Percentiles rank a stretch among this genome's conserved stretches.
These are phyloP conservation scores for Bombus pyrosoma DNA, from an alignment of 1,140 invertebrate species.

Conservation along the genomic window DNA sequence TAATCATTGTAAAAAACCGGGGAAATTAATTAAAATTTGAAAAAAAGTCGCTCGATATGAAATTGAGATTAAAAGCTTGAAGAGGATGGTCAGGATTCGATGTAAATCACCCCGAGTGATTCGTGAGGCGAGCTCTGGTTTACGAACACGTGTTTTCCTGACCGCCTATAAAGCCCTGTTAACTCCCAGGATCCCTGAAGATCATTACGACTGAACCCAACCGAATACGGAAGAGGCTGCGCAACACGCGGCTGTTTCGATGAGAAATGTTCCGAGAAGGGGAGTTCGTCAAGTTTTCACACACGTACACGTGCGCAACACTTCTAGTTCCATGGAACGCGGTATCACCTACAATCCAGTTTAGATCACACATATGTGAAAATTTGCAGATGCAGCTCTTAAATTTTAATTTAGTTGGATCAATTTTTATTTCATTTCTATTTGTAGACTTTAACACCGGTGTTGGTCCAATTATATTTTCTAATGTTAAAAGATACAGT, in stretches of 20 bases:
- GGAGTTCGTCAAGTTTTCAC: constrained; percentile 29
- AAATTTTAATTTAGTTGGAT: too few relatives aligned
- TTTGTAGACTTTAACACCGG: too few relatives aligned
- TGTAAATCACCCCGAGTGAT: constrained; percentile 13
- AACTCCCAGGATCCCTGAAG: constrained; percentile 5
- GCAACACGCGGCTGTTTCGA: constrained; percentile 5
- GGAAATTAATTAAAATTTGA: background rate
- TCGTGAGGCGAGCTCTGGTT: constrained; percentile 9
- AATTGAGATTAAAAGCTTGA: background rate
- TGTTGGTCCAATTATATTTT: too few relatives aligned
- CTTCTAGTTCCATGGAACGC: background rate
- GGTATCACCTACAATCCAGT: background rate
- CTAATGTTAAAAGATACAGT: too few relatives aligned
- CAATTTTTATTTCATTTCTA: too few relatives aligned
- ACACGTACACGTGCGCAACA: background rate
- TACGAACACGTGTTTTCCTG: constrained; percentile 43
- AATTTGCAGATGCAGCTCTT: background rate
- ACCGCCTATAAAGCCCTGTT: constrained; percentile 16
- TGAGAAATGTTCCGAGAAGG: constrained; percentile 20
- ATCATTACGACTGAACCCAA: constrained; percentile 25
- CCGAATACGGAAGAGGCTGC: constrained; percentile 4
- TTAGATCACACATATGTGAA: background rate
- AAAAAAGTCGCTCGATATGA: background rate
- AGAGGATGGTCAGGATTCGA: background rate
- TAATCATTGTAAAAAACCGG: background rate